phyloP scores from a whole-genome alignment of 2,888 invertebrate genomes.

The Octodonta nipae region DNA sequence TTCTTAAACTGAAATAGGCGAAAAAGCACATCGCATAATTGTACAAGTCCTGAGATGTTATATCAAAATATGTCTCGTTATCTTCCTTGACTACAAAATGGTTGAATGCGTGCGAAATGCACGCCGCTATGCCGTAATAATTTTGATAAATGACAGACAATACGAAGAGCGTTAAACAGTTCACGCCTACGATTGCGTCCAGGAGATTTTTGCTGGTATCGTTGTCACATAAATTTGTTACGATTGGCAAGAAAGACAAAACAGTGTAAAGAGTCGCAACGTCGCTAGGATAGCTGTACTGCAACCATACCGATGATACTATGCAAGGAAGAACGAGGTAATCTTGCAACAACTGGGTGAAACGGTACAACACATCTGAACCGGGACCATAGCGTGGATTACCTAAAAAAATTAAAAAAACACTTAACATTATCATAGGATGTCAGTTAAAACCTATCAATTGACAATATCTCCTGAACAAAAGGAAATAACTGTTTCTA shows the following conservation, averaged over 20 bases:
- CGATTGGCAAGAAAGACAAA: constrained; percentile 21
- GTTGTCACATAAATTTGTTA: constrained; percentile 18
- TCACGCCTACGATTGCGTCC: constrained; percentile 4
- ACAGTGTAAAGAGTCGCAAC: constrained; percentile 15
- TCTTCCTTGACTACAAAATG: constrained; percentile 26
- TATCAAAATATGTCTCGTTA: constrained; percentile 21
- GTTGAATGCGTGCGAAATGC: constrained; percentile 25
- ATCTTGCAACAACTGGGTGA: constrained; percentile 23
- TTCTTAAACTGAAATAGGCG: constrained; percentile 27
- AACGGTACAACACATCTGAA: constrained; percentile 19
- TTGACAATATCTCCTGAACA: too few species aligned
- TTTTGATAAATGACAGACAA: constrained; percentile 26
- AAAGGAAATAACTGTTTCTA: too few species aligned
- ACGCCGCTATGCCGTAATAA: constrained; percentile 24
- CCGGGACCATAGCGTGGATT: constrained; percentile 29
- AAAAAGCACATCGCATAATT: constrained; percentile 34
- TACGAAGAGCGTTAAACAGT: constrained; percentile 20
- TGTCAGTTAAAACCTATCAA: too few species aligned
- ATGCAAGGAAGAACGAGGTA: constrained; percentile 23
- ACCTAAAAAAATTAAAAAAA: constrained; percentile 27
- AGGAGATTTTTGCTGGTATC: constrained; percentile 1
- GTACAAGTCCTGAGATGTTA: constrained; percentile 30
- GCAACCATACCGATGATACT: constrained; percentile 19
- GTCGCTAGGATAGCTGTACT: constrained; percentile 16
- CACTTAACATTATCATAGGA: too few species aligned